Conservation (phyloP, 1,140 invertebrate species). For the Pachypeltis micranthus region DNA sequence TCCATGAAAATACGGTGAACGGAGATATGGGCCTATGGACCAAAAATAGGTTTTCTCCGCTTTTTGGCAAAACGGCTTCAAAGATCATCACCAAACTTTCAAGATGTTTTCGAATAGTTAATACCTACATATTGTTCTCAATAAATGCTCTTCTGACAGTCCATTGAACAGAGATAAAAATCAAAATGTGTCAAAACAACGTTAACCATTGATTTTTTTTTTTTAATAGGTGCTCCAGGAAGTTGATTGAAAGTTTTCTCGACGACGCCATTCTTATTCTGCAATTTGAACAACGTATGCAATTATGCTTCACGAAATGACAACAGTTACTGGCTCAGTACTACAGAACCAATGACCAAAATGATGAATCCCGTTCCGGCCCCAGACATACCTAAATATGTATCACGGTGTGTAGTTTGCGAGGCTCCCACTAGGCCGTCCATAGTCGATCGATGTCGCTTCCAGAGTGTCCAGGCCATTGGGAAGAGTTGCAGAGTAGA, state of each 20-base stretch:
- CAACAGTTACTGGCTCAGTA: conserved; percentile 89
- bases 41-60: too few species aligned
- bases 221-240: conserved; percentile 75
- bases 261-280: conserved; percentile 90
- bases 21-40: too few species aligned
- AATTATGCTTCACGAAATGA: conserved; percentile 83
- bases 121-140: too few species aligned
- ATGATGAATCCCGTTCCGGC: conserved; percentile 76
- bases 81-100: too few species aligned
- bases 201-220: too few species aligned
- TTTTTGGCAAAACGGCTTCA: too few species aligned
- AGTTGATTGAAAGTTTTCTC: conserved; percentile 79
- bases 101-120: too few species aligned
- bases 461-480: conserved; percentile 73
- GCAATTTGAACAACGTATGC: conserved; percentile 79
- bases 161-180: too few species aligned
- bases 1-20: too few species aligned
- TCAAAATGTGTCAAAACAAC: too few species aligned
- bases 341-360: conserved; percentile 81
- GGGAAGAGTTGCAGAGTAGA: conserved; percentile 78
- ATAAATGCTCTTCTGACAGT: too few species aligned
- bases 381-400: conserved; percentile 45
- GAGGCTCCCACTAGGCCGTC: conserved; percentile 74
- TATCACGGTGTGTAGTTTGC: conserved; percentile 72
- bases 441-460: conserved; percentile 77